phyloP scores from a whole-genome alignment of 2,113 vertebrate species.

The Tychaedon coryphoeus region DNA sequence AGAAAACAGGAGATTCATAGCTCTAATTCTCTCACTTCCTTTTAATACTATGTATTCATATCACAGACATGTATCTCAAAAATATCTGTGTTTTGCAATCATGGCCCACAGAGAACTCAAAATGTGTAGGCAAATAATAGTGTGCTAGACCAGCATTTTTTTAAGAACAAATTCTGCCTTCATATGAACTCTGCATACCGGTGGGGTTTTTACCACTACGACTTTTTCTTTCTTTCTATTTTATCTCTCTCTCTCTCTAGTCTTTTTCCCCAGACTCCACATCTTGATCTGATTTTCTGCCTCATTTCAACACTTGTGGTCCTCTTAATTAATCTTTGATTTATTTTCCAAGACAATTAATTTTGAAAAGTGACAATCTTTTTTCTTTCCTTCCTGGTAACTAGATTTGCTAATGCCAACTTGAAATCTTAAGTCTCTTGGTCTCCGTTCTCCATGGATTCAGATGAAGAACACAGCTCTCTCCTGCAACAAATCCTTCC shows the following conservation, averaged over 20 bases:
- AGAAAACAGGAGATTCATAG: neutral
- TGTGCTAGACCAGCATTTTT: neutral
- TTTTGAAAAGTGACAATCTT: neutral
- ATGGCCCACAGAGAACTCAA: neutral
- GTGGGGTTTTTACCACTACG: neutral
- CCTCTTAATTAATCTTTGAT: neutral
- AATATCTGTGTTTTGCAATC: neutral
- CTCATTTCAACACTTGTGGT: neutral
- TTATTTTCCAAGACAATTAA: neutral
- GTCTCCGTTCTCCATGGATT: neutral
- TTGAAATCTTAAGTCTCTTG: neutral
- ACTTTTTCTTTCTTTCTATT: neutral
- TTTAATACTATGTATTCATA: neutral
- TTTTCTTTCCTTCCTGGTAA: neutral
- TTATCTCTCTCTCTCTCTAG: neutral
- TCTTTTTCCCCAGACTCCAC: neutral
- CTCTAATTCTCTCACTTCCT: neutral
- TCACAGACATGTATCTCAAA: neutral
- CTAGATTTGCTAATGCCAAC: neutral
- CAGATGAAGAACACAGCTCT: neutral
- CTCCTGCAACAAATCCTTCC: neutral
- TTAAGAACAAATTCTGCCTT: neutral
- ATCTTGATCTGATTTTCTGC: neutral
- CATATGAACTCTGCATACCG: neutral
- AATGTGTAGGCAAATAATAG: neutral